phyloP scores from a whole-genome alignment of 2,113 vertebrate genomes.

The Tupaia chinensis region DNA sequence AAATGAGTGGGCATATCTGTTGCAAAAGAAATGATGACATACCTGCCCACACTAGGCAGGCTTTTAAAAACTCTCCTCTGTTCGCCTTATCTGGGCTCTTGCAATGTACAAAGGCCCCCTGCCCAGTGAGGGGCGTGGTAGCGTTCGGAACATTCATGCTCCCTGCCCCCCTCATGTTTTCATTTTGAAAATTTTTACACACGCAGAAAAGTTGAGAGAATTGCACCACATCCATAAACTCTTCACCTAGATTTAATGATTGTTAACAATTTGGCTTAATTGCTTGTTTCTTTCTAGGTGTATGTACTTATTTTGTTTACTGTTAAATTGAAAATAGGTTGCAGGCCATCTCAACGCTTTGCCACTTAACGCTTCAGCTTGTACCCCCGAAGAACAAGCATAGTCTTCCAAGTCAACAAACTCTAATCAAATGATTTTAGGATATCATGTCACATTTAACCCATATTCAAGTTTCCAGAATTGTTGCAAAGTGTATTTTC shows the following conservation, averaged over 20 bases:
- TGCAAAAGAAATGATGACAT: constrained; percentile 15
- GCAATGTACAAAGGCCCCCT: neutral
- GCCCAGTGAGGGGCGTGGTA: neutral
- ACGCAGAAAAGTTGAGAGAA: neutral
- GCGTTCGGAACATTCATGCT: neutral
- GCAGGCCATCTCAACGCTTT: neutral
- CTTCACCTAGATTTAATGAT: neutral
- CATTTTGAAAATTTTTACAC: neutral
- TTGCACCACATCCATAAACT: neutral
- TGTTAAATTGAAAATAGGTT: neutral
- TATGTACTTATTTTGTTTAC: neutral
- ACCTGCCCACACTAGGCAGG: neutral
- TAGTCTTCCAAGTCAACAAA: neutral
- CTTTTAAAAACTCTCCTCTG: neutral
- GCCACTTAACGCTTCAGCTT: neutral
- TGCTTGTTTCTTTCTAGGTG: neutral
- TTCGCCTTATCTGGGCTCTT: neutral
- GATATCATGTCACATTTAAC: neutral
- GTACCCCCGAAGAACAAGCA: neutral
- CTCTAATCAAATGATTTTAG: neutral
- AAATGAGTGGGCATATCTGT: neutral
- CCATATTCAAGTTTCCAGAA: neutral
- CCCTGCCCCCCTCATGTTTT: neutral
- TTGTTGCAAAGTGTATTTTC: neutral
- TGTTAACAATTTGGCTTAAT: neutral